Percentiles rank a stretch among this genome's conserved stretches.
Evolutionary conservation across 2,888 invertebrate species (phyloP).

Genomic region (Thereva unica): DNA sequence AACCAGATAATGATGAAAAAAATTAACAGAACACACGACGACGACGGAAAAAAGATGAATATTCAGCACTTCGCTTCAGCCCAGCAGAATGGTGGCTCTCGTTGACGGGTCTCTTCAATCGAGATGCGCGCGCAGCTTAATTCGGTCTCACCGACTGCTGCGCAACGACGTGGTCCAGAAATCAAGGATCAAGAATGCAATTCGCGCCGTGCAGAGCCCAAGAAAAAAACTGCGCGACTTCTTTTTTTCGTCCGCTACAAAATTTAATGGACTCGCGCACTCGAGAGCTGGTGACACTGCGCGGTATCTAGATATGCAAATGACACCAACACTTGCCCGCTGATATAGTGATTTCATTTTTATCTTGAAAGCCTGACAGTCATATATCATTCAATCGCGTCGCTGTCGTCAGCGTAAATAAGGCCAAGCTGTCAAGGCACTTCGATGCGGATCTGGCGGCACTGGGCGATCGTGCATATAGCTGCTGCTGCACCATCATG

Average conservation of each 20-base stretch:
- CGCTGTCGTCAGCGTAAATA: slow-evolving; percentile 31
- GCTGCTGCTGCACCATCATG: background rate
- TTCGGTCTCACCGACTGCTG: background rate
- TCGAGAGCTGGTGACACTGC: background rate
- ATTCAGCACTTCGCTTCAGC: slow-evolving; percentile 3
- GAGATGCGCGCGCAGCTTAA: slow-evolving; percentile 31
- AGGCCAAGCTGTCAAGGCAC: slow-evolving; percentile 32
- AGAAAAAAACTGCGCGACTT: background rate
- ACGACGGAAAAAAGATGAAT: slow-evolving; percentile 21
- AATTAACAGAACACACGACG: background rate
- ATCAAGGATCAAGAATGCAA: slow-evolving; percentile 14
- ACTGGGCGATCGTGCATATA: slow-evolving; percentile 5
- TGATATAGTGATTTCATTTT: slow-evolving; percentile 34
- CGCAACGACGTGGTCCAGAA: too few relatives aligned
- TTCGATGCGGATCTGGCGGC: slow-evolving; percentile 16
- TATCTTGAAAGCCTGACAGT: slow-evolving; percentile 38
- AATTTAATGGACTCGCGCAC: slow-evolving; percentile 8
- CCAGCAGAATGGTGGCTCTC: background rate
- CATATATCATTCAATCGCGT: slow-evolving; percentile 42
- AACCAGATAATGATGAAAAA: slow-evolving; percentile 25
- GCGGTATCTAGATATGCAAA: slow-evolving; percentile 23
- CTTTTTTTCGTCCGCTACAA: slow-evolving; percentile 1
- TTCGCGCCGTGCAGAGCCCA: background rate
- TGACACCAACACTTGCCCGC: slow-evolving; percentile 29
- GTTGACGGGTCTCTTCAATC: background rate